These are phyloP conservation scores for Protula sp. DNA, from an alignment of 2,888 invertebrate genomes.

Conservation along the genomic window DNA sequence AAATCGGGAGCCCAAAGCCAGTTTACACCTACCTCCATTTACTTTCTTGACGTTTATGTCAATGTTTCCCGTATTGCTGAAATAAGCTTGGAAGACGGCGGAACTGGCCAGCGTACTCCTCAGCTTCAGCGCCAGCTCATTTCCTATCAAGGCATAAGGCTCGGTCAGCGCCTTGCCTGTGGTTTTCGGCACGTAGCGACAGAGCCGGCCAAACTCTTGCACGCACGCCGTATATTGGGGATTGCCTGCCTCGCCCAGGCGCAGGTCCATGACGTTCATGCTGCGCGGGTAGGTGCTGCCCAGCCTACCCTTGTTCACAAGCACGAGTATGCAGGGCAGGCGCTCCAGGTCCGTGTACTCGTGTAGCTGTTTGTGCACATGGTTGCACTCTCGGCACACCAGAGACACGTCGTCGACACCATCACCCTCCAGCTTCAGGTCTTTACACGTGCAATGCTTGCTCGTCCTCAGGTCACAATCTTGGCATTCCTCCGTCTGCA, in stretches of 20 bases:
- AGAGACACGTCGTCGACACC: too few relatives aligned
- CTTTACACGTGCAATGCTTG: neutral
- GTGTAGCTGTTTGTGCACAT: slow-evolving; percentile 5
- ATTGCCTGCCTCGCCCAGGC: slow-evolving; percentile 1
- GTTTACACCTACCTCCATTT: too few relatives aligned
- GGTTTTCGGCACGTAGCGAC: slow-evolving; percentile 8
- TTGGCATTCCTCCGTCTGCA: slow-evolving; percentile 2
- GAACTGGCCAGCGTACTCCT: neutral
- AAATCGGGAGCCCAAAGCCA: too few relatives aligned
- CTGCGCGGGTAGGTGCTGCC: slow-evolving; percentile 15
- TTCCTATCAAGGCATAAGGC: slow-evolving; percentile 10
- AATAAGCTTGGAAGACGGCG: neutral
- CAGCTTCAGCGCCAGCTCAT: neutral
- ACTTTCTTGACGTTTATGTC: neutral
- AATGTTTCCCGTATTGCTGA: neutral
- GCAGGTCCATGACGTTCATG: slow-evolving; percentile 13
- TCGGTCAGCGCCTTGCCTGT: neutral
- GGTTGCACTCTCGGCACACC: slow-evolving; percentile 8
- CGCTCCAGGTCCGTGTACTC: slow-evolving; percentile 7
- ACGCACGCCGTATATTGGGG: slow-evolving; percentile 1
- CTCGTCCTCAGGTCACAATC: neutral
- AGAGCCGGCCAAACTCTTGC: slow-evolving; percentile 12
- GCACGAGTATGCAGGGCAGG: slow-evolving; percentile 13
- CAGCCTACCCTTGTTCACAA: slow-evolving; percentile 12
- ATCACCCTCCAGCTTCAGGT: neutral